Evolutionary conservation across 1,140 invertebrate species (phyloP), one percentile per base, ranked within the genome.

Genomic region (Camponotus floridanus): DNA sequence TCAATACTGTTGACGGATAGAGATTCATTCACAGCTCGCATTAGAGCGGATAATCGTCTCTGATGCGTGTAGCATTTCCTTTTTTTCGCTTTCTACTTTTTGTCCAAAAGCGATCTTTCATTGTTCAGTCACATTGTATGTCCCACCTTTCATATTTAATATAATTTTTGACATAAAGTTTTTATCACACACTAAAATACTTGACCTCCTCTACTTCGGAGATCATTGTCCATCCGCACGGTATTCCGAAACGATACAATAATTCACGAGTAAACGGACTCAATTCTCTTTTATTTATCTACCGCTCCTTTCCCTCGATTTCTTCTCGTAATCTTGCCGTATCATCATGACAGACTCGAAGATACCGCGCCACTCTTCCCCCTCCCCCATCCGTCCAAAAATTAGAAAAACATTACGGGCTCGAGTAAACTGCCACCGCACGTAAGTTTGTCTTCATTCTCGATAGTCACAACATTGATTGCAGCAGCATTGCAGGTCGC

Each of bases 1-100:
- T 94, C 94, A 95, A 95, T 95, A 95, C 94, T 95, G 94, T 94
- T 95, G 94, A 95, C 94, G 94, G 94, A 95, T 95, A 95, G 94
- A 95, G 94, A 95, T 95, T 95, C 94, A 93, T 94, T 94, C 94
- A 94, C 94, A 95, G 93, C 92, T 94, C 92, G 93, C 92, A 89
- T 65, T 92, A 93, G 91, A 93, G 92, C 92, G 88, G 79, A 91
- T 84, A 86, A 94, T 93, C 91, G 92, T 94, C 92, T 87, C 89
- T 93, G 91, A 84, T 90, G 92, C 91, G 92, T 86, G 92, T 92
- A 90, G 91, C 92, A 78, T 91, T 81, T 89, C 89, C n/a, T 68
- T 80, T 81, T 85, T 87, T 45, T 64, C 26, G 26, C n/a, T 62
- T 70, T 33, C 42, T 39, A 64, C 11, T 68, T 86, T 55, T 67